These are phyloP conservation scores for Heliconius aoede DNA, from an alignment of 2,888 invertebrate genomes.

Conservation along the genomic window DNA sequence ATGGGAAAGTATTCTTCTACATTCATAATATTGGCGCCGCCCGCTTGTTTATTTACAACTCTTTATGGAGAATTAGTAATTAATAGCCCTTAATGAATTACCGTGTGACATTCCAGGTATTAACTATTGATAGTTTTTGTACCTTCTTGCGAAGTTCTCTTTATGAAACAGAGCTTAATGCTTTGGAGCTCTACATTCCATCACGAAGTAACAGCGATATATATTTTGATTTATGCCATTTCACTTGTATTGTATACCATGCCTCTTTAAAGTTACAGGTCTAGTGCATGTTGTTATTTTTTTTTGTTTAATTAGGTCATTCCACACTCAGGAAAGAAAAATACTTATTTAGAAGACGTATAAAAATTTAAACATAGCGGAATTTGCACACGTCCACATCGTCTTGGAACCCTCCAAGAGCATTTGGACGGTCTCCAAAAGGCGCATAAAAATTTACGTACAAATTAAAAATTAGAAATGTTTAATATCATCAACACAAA, in stretches of 20 bases:
- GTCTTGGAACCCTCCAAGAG: too few relatives aligned
- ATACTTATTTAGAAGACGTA: too few relatives aligned
- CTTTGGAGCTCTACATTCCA: constrained; percentile 54
- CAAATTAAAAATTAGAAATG: neutral
- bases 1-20: constrained; percentile 34
- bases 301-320: neutral
- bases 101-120: constrained; percentile 61
- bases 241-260: constrained; percentile 23
- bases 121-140: constrained; percentile 59
- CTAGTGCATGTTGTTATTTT: neutral
- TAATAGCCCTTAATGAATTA: constrained; percentile 75
- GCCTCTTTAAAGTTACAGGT: neutral
- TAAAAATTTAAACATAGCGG: too few relatives aligned
- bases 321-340: too few relatives aligned
- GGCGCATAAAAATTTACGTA: neutral
- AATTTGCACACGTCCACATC: too few relatives aligned
- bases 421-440: too few relatives aligned
- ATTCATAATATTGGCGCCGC: constrained; percentile 39
- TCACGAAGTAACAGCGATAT: constrained; percentile 49
- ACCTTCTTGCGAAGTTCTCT: constrained; percentile 46
- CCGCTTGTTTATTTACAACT: constrained; percentile 47
- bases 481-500: neutral
- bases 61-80: constrained; percentile 66
- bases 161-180: constrained; percentile 56
- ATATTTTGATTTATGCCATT: constrained; percentile 51